phyloP scores from a whole-genome alignment of 2,888 invertebrate species.

The Petrolisthes manimaculis region DNA sequence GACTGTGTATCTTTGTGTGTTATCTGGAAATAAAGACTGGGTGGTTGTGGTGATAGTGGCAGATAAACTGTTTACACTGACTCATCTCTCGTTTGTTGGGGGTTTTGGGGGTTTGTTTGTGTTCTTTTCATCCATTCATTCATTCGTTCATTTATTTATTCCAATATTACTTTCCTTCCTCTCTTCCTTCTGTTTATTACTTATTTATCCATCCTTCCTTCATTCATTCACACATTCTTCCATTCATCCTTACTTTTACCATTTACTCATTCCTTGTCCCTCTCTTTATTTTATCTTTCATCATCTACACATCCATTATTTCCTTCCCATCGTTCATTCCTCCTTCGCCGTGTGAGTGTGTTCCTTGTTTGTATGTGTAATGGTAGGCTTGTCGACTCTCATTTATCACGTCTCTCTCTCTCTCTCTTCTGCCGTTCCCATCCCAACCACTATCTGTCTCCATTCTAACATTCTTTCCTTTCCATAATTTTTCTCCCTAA shows the following conservation, averaged over 20 bases:
- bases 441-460: not conserved
- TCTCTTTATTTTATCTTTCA: not conserved
- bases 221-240: not conserved
- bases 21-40: too few species aligned
- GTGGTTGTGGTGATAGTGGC: too few species aligned
- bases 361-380: too few species aligned
- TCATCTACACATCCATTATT: not conserved
- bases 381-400: too few species aligned
- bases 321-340: not conserved
- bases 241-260: not conserved
- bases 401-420: too few species aligned
- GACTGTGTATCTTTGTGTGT: too few species aligned
- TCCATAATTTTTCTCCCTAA: not conserved
- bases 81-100: too few species aligned
- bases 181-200: not conserved
- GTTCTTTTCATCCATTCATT: too few species aligned
- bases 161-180: not conserved
- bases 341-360: too few species aligned
- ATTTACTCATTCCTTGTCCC: not conserved
- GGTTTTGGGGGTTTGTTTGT: too few species aligned
- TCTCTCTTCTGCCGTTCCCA: not conserved
- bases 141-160: not conserved
- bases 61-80: too few species aligned
- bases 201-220: not conserved
- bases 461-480: not conserved